These are phyloP conservation scores for Apantesis nais DNA, from an alignment of 2,888 invertebrate species.

Conservation along the genomic window DNA sequence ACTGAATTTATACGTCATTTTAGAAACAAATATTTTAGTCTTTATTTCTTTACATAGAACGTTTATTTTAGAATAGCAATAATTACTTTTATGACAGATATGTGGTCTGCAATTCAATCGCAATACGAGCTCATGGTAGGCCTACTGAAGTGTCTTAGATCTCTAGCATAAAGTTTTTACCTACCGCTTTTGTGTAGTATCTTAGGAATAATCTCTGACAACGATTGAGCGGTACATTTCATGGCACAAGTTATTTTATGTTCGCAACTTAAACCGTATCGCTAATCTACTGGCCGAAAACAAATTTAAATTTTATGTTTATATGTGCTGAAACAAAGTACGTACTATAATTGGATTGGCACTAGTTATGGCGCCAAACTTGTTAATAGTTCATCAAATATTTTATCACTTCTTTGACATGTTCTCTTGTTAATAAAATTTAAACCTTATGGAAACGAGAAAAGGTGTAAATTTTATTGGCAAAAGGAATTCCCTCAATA, in stretches of 20 bases:
- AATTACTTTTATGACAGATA: too few relatives aligned
- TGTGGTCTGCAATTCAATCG: too few relatives aligned
- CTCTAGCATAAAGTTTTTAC: neutral
- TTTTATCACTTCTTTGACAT: constrained; percentile 9
- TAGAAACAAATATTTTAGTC: too few relatives aligned
- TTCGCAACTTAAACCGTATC: constrained; percentile 41
- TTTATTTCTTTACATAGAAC: too few relatives aligned
- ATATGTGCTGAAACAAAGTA: constrained; percentile 8
- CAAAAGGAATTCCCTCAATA: neutral
- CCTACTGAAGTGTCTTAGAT: neutral
- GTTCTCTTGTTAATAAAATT: neutral
- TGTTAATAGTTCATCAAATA: constrained; percentile 17
- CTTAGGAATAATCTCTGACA: constrained; percentile 25
- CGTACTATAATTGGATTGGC: constrained; percentile 22
- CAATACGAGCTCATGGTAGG: too few relatives aligned
- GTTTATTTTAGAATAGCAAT: too few relatives aligned
- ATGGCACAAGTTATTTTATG: constrained; percentile 65
- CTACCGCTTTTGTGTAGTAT: constrained; percentile 1
- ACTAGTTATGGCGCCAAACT: constrained; percentile 20
- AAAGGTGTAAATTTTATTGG: constrained; percentile 5
- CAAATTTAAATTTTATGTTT: constrained; percentile 36
- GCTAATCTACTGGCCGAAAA: constrained; percentile 29
- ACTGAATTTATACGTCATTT: too few relatives aligned
- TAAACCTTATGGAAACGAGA: neutral
- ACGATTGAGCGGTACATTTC: constrained; percentile 50